Base-by-base conservation (phyloP, 2,113 vertebrate species). In the Sciurus niger region DNA sequence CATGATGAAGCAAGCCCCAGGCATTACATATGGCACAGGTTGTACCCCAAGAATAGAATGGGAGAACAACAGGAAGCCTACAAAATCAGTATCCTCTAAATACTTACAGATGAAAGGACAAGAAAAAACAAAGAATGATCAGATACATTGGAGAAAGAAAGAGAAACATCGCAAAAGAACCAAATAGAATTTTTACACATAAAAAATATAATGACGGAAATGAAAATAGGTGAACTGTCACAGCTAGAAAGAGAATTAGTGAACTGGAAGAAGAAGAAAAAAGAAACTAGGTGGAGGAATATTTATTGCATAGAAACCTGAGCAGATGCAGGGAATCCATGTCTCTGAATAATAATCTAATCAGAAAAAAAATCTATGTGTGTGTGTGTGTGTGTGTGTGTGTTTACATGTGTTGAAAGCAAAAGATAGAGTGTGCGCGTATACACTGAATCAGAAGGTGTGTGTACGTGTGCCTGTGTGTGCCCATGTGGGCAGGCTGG, bases 261-360 rank as follows among this genome's bases (percentile, higher is more conserved):
- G 65, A 95, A 84, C 24, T 91, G 65, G 72, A 96, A 67, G 55
- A n/a, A 86, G 55, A 58, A 58, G 2, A 83, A 84, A 34, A 14
- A 37, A 30, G 37, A 14, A 77, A 17, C 28, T 55, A 28, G 34
- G 68, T 20, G 28, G 74, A 32, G 55, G 58, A 20, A 2, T 11
- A 22, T 46, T 51, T 40, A 43, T 53, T 63, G 58, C 34, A 18
- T 13, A 51, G 72, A 92, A 70, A 25, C 22, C 88, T 85, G 43
- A 92, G 89, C 67, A 58, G 60, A 58, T 20, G 16, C 5, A 11
- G 51, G 73, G 89, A 70, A 55, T 40, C 32, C 8, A 17, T 22
- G 51, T 76, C 60, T 93, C 88, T 82, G 88, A 93, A 77, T 24
- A 32, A 67, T 1, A 72, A 24, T 32, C n/a, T 87, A 43, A 89